A percentile compares a stretch with the other conserved stretches of the same genome.
Conservation (phyloP, 2,113 vertebrate species). For the Psittacula cyanocephala region DNA sequence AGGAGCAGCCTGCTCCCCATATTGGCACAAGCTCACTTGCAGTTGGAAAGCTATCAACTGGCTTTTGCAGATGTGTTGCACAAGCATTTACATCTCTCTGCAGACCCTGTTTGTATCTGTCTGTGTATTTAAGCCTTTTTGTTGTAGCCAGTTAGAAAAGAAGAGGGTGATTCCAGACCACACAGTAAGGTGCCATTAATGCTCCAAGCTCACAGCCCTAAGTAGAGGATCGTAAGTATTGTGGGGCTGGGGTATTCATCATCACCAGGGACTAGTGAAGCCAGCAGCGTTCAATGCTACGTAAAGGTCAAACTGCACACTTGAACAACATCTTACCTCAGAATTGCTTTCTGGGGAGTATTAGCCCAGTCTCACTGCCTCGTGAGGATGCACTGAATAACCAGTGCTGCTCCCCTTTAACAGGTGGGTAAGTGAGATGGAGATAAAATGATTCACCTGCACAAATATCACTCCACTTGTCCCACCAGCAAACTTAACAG, state of each 20-base stretch:
- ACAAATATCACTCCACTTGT: neutral
- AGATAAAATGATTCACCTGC: neutral
- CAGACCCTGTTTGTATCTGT: neutral
- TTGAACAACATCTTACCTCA: neutral
- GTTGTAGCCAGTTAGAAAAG: neutral
- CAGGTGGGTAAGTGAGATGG: neutral
- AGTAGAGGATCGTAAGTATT: rapidly evolving
- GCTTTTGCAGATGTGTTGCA: neutral
- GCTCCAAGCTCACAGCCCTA: neutral
- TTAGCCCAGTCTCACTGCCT: neutral
- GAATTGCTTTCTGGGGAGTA: neutral
- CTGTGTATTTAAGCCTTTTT: neutral
- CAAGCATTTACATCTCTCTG: neutral
- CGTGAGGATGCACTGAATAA: neutral
- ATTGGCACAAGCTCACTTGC: neutral
- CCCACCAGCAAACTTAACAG: neutral
- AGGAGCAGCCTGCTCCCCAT: neutral
- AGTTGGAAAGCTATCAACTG: neutral
- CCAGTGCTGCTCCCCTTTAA: neutral
- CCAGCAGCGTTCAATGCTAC: neutral
- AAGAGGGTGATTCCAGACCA: neutral
- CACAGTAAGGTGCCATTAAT: neutral
- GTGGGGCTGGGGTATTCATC: neutral
- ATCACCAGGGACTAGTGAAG: neutral
- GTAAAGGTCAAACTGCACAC: neutral